Evolutionary conservation across 2,113 vertebrate species (phyloP), one percentile per base, ranked within the genome.

Genomic region (Asarcornis scutulata): DNA sequence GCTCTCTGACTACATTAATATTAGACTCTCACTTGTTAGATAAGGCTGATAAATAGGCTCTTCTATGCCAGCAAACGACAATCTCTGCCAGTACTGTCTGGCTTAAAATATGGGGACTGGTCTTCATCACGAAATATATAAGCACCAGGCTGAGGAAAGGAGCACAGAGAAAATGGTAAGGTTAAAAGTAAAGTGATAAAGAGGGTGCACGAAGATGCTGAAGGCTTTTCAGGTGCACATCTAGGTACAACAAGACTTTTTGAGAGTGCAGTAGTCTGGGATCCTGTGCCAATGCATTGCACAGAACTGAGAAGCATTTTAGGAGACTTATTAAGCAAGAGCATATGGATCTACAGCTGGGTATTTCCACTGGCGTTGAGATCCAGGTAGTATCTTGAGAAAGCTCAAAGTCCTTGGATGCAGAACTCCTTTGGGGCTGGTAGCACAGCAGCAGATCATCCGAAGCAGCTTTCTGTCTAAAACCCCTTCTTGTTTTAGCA

Each of bases 21-120:
- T 78, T 88, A 68, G 83, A 64, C 69, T 91, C 83, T 67, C 86
- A 83, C 69, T 64, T 56, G 73, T 86, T 89, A 96, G 92, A 96
- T 94, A 94, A 95, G 81, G 80, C 52, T 88, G 95, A 91, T 81
- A 75, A 81, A 94, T 86, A 82, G 46, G 69, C 52, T 38, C 46
- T 90, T 86, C 46, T 26, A 1, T 17, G 38, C 64, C 83, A 95
- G 73, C 56, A 72, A 88, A 52, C 38, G 60, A 93, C 60, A 86
- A 80, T 68, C 48, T 86, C 52, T 81, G 27, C 60, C 38, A 29
- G 60, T 22, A 71, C 18, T 40, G 6, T 78, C 90, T 59, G 22
- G 60, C 74, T 91, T 63, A 63, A 86, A 93, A 63, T 74, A 13
- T 46, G 69, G 46, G 50, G 83, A 95, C 68, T 88, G 16, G 62